Evolutionary conservation across 2,797 vertebrate species (phyloP).

Genomic region (Amblyraja radiata): DNA sequence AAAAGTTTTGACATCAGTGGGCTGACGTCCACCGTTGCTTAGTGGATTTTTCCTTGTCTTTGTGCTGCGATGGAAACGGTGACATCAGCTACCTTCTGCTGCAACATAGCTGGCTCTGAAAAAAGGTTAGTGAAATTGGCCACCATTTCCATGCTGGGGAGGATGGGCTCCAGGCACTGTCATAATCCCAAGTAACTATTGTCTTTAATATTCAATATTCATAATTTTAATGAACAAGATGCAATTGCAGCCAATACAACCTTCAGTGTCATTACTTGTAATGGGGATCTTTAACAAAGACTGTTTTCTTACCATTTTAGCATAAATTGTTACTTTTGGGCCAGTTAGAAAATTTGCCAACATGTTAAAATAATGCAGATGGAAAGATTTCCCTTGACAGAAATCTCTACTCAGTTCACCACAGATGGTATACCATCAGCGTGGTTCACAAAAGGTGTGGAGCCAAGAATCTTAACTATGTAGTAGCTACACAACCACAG

Average conservation of each 20-base stretch:
- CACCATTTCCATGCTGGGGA: too few relatives aligned
- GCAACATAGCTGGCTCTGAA: too few relatives aligned
- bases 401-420: conserved; percentile 6
- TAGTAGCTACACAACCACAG: background rate
- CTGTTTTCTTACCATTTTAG: background rate
- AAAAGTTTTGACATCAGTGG: too few relatives aligned
- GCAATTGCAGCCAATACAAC: background rate
- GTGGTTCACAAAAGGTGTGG: background rate
- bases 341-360: conserved; percentile 23
- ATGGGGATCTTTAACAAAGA: background rate
- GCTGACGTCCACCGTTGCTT: too few relatives aligned
- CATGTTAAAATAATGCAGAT: conserved; percentile 18
- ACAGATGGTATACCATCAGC: conserved; percentile 29
- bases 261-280: conserved; percentile 18
- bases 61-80: too few relatives aligned
- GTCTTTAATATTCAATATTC: background rate
- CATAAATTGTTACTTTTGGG: conserved; percentile 20
- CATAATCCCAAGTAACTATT: background rate
- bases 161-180: too few relatives aligned
- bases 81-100: too few relatives aligned
- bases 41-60: too few relatives aligned
- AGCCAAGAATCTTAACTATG: background rate
- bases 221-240: background rate
- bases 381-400: conserved; percentile 33
- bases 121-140: too few relatives aligned